A percentile compares a stretch with the other conserved stretches of the same genome.
These are phyloP conservation scores for Nycticryphes semicollaris DNA, from an alignment of 2,113 vertebrate species.

Conservation along the genomic window DNA sequence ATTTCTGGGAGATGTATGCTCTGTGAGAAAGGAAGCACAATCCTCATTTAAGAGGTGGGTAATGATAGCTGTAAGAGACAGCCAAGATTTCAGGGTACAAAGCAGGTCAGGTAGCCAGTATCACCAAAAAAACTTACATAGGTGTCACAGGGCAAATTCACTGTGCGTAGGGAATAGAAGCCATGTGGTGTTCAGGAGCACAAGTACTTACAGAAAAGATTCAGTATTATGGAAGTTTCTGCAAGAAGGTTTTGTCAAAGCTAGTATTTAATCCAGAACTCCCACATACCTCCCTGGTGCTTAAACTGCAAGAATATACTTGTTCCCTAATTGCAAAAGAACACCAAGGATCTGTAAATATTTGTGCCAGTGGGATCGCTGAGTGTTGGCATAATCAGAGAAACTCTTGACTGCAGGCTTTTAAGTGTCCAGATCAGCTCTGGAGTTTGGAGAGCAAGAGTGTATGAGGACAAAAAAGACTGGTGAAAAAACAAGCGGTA, in stretches of 20 bases:
- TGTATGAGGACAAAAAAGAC: background rate
- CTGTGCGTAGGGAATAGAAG: background rate
- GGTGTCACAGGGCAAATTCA: background rate
- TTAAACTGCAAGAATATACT: constrained; percentile 7
- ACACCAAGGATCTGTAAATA: background rate
- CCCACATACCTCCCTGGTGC: background rate
- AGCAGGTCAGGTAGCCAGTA: background rate
- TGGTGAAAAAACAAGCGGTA: background rate
- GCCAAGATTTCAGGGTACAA: background rate
- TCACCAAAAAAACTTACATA: background rate
- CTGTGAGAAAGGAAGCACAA: background rate
- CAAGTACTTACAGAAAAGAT: background rate
- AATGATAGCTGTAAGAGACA: background rate
- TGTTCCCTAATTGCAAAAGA: constrained; percentile 26
- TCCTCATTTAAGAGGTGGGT: background rate
- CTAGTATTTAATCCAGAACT: background rate
- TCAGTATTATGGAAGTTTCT: background rate
- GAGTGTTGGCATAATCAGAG: constrained; percentile 7
- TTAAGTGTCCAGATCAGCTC: background rate
- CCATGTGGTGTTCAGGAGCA: background rate
- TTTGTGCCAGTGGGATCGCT: background rate
- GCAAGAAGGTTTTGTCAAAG: background rate
- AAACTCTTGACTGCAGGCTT: constrained; percentile 10
- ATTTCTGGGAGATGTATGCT: background rate
- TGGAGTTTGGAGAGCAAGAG: background rate